A percentile compares a stretch with the other conserved stretches of the same genome.
phyloP scores from a whole-genome alignment of 1,140 invertebrate genomes.

The Pantala flavescens region DNA sequence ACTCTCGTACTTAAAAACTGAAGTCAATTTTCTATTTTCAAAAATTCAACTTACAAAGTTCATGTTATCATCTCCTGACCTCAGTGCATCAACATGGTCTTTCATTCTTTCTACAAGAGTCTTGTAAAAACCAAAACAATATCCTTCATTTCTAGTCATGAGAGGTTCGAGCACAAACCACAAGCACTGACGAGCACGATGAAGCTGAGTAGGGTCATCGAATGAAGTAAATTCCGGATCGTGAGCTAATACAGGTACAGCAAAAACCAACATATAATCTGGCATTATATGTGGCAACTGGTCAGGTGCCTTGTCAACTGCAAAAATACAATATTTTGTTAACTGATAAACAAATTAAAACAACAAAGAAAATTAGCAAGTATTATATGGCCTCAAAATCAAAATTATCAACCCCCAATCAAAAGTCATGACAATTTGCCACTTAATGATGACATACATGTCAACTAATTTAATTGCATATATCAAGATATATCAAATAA shows the following conservation, averaged over 20 bases:
- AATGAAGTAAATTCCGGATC: conserved; percentile 71
- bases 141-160: conserved; percentile 84
- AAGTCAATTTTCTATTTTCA: no score
- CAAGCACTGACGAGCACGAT: conserved; percentile 69
- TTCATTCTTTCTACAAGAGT: conserved; percentile 85
- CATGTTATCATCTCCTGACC: conserved; percentile 62
- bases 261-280: conserved; percentile 93
- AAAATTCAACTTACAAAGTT: conserved; percentile 57
- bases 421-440: no score
- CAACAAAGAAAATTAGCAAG: background rate
- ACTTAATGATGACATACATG: no score
- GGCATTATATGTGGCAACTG: conserved; percentile 81
- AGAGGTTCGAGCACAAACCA: conserved; percentile 91
- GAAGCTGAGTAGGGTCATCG: conserved; percentile 62
- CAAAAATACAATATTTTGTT: conserved; percentile 20
- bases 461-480: no score
- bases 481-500: no score
- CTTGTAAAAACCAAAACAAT: conserved; percentile 94
- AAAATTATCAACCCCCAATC: no score
- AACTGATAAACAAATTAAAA: background rate
- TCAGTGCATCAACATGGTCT: conserved; percentile 79
- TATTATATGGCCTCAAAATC: no score
- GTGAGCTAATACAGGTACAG: conserved; percentile 85
- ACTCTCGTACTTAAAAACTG: no score
- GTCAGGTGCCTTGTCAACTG: conserved; percentile 52